Base-by-base conservation (phyloP, 2,888 invertebrate species). In the Eupithecia centaureata region DNA sequence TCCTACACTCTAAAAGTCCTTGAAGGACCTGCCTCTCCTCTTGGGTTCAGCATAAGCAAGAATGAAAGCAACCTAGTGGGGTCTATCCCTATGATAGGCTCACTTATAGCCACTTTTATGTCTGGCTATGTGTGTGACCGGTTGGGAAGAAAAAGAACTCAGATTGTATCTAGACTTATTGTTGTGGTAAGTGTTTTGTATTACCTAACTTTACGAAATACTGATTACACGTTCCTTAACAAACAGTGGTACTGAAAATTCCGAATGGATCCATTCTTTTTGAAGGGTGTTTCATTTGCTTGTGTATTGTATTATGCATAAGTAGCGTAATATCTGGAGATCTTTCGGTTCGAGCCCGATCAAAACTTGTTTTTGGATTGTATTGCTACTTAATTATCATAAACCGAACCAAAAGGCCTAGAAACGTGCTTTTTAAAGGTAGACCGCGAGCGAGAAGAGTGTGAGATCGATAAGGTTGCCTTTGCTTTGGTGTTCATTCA, bases 141-240 rank as follows among this genome's bases (percentile, higher is more conserved):
- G 4, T 71, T 85, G 33, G 85, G 85, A 0, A 74, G 82, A 38
- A 85, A 85, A 64, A 75, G 72, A n/a, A 63, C 80, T 0, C 75
- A 71, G 18, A 71, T 82, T 12, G 30, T 82, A 1, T 67, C 71
- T 47, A 80, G 75, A 3, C 70, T 85, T 1, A 63, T 74, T 25
- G 69, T 67, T 59, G 63, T 72, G 18, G 85, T 85, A 68, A 82
- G 79, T 38, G 5, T 28, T 54, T 54, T 2, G 22, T 22, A 52
- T 27, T 0, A 25, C 22, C 25, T 25, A 18, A n/a, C 18, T 42
- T 42, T 8, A 8, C 18, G 42, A 38, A 38, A 38, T 38, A 18
- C n/a, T 38, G 38, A 18, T 13, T 2, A n/a, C n/a, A n/a, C n/a
- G n/a, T n/a, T n/a, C n/a, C n/a, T 35, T 38, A n/a, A n/a, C n/a